Base-by-base conservation (phyloP, 2,888 invertebrate genomes). In the Brenthis ino region DNA sequence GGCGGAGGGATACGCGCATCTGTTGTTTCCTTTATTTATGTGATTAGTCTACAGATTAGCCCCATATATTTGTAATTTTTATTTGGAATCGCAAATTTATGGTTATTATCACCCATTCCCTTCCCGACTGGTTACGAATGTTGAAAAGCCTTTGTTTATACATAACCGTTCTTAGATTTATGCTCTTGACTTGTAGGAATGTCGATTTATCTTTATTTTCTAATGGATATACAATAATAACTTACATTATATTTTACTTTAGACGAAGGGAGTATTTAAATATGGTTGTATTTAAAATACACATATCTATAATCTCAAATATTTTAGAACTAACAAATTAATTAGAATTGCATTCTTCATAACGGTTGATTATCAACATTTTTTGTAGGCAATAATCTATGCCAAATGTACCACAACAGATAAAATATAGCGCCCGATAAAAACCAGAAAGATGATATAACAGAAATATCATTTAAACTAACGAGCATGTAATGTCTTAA, bases 11-110 rank as follows among this genome's bases (percentile, higher is more conserved):
- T 79, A 79, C 77, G 77, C 82, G 76, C 89, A 88, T 90, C 88
- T 89, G 90, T 87, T 89, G 85, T 84, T 84, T 80, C 78, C 78
- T 76, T 87, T 89, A 89, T 91, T 91, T 91, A 91, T 91, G 89
- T 86, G 86, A 89, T 86, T 87, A 85, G 81, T 82, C 82, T 81
- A 85, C 81, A 83, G 83, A 85, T 85, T 83, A 84, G 82, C 80
- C 77, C 79, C 79, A 79, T 77, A 74, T 77, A 77, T 79, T 82
- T 83, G 81, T 85, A 82, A 81, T 86, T 89, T 86, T 87, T 84
- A 85, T 88, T 87, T 85, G 83, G 85, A 88, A 89, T 87, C 84
- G 85, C 85, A 84, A 85, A 88, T 88, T 89, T 90, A 89, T 86
- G 85, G 79, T 85, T 82, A 82, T 85, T 84, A 86, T 82, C 82